phyloP scores from a whole-genome alignment of 2,113 vertebrate species.

The Ploceus nigricollis region DNA sequence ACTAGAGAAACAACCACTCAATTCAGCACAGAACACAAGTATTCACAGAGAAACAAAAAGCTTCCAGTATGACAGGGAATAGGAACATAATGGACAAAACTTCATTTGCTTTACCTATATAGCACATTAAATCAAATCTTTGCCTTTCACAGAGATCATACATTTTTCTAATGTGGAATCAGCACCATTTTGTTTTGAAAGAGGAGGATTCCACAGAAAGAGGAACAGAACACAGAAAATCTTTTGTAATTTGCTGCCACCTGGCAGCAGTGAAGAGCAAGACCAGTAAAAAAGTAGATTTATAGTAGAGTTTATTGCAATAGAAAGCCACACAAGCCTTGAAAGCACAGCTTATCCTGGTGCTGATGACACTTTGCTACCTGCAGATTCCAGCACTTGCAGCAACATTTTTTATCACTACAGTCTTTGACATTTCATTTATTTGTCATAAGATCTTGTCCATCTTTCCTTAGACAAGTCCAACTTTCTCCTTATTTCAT shows the following conservation, averaged over 20 bases:
- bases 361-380: background rate
- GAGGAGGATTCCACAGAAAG: background rate
- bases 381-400: background rate
- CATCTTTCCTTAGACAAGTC: background rate
- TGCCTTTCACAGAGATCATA: background rate
- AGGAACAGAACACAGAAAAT: background rate
- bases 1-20: background rate
- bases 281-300: background rate
- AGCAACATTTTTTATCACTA: background rate
- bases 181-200: slow-evolving; percentile 14
- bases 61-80: background rate
- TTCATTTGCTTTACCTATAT: background rate
- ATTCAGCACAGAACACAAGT: background rate
- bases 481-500: background rate
- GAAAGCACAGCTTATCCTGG: background rate
- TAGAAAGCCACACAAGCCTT: background rate
- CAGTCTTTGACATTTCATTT: background rate
- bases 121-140: background rate
- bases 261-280: slow-evolving; percentile 44
- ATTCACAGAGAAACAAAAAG: background rate
- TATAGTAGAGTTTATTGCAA: background rate
- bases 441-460: background rate
- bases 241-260: slow-evolving; percentile 60
- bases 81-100: background rate
- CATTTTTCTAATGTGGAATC: background rate